Evolutionary conservation across 2,113 vertebrate species (phyloP).

Genomic region (Phylloscopus trochilus): DNA sequence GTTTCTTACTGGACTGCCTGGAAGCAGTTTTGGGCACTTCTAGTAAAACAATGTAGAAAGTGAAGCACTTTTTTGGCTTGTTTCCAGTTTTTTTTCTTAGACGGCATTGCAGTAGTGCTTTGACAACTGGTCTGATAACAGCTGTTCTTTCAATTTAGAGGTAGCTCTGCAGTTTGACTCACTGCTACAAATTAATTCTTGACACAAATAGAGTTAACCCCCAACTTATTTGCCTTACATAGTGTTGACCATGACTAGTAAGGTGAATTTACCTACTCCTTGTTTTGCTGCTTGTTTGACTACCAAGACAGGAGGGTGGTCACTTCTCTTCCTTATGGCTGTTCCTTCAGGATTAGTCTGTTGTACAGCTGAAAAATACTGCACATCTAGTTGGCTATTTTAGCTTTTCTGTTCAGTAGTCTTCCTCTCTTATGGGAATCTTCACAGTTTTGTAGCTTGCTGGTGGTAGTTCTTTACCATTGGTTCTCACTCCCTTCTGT

Average conservation of each 20-base stretch:
- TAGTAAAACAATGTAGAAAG: not conserved
- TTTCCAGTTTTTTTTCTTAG: not conserved
- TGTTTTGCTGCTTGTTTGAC: not conserved
- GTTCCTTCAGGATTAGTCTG: not conserved
- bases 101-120: not conserved
- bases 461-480: not conserved
- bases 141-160: not conserved
- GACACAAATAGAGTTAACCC: not conserved
- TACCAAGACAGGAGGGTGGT: not conserved
- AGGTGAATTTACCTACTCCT: not conserved
- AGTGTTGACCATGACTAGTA: not conserved
- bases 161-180: not conserved
- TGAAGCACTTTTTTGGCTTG: not conserved
- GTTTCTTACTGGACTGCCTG: not conserved
- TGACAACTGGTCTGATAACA: not conserved
- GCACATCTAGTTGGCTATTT: not conserved
- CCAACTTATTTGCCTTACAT: not conserved
- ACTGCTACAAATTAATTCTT: not conserved
- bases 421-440: not conserved
- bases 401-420: not conserved
- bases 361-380: not conserved
- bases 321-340: not conserved
- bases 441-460: not conserved
- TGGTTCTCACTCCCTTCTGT: not conserved
- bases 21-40: not conserved